Base-by-base conservation (phyloP, 1,140 invertebrate genomes). In the Hermetia illucens region DNA sequence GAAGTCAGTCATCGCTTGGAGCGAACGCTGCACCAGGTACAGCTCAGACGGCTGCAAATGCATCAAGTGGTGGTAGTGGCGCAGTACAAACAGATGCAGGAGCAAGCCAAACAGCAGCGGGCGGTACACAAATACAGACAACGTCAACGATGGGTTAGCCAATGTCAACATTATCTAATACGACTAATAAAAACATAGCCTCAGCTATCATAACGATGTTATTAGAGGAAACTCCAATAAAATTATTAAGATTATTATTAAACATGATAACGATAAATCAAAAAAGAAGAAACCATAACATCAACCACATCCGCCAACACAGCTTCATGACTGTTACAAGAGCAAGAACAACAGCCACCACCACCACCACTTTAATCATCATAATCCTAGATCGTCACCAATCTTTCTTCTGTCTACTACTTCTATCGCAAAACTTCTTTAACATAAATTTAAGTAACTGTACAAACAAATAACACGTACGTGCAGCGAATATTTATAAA, bases 81-180 rank as follows among this genome's bases (percentile, higher is more conserved):
- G 31, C 39, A 21, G 45, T 38, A n/a, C n/a, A n/a, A n/a, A n/a
- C n/a, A 31, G 29, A 19, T 33, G 37, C 25, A 36, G 32, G 34
- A 40, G 40, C 24, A 8, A 27, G 24, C 24, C 24, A 27, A 35
- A 41, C 33, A 35, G 10, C 30, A 32, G 5, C 9, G 17, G n/a
- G n/a, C n/a, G n/a, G n/a, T n/a, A 13, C 30, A 13, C 30, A 32
- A 32, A 38, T 40, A 43, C 44, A 42, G 36, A 36, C 44, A 45
- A 38, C 44, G 41, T 43, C 44, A 41, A 45, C 44, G 41, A 45
- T 45, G 44, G 44, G 44, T 45, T 45, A 45, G 44, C 44, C 24
- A 43, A 41, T 30, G 42, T 30, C 22, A 43, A n/a, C n/a, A n/a
- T n/a, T n/a, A n/a, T n/a, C 30, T 13, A 32, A 38, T 40, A 43